Evolutionary conservation across 2,888 invertebrate genomes (phyloP), one percentile per base, ranked within the genome.

Genomic region (Cylindroiulus punctatus): DNA sequence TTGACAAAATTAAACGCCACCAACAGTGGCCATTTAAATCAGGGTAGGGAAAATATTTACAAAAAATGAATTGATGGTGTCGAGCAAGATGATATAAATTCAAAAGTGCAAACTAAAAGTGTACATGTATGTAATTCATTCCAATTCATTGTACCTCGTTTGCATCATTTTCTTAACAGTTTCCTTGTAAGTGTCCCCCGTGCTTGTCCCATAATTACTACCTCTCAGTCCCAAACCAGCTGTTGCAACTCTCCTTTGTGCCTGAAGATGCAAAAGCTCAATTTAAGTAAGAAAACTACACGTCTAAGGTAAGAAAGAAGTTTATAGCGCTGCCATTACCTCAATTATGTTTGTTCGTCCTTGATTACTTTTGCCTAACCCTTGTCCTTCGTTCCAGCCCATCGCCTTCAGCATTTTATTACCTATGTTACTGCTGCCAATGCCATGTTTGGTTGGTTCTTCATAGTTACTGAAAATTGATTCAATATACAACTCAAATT

Each of bases 361-460:
- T 91, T 99, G 98, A 90, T 97, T 97, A 86, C 94, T 93, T 90
- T 96, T 96, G 0, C 99, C 99, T 32, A 99, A 92, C 0, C 99
- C 99, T 92, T 96, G 95, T 0, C 99, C 99, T 90, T 97, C 97
- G 8, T 95, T 95, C 99, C 99, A 99, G 5, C 99, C 99, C 99
- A 99, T 99, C 92, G 97, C 98, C 91, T 99, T 98, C 88, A 99
- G 91, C 91, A 99, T 93, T 90, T 97, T 95, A 90, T 96, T 98
- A 10, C 99, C 99, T 87, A 98, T 96, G 89, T 98, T 98, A 89
- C 96, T 97, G 0, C 96, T 94, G 89, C 96, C 93, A 89, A 97
- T 93, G 87, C 96, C 93, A 91, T 94, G 93, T 87, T 93, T 92
- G 0, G 94, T 93, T 0, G 93, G 93, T 86, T 89, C 93, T 90